phyloP scores from a whole-genome alignment of 2,113 vertebrate species.

The Gadus chalcogrammus region DNA sequence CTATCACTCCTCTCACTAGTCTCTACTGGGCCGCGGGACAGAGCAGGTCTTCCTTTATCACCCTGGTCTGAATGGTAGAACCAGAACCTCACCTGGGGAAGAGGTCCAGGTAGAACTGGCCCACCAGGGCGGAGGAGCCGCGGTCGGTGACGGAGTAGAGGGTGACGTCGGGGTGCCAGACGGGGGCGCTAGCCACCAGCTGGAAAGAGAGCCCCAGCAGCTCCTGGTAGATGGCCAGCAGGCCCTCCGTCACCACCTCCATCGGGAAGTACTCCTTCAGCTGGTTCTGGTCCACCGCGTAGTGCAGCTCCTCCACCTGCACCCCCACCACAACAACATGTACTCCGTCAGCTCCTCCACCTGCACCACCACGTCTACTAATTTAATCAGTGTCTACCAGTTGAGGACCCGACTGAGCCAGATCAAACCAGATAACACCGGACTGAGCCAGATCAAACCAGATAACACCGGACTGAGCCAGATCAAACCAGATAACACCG shows the following conservation, averaged over 20 bases:
- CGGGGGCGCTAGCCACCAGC: slow-evolving; percentile 74
- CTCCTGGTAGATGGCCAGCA: slow-evolving; percentile 94
- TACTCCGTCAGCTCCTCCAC: slow-evolving; percentile 83
- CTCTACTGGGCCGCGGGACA: no score
- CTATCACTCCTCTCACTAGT: no score
- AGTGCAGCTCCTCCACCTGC: slow-evolving; percentile 90
- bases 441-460: no score
- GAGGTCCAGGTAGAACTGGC: slow-evolving; percentile 96
- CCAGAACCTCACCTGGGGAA: slow-evolving; percentile 79
- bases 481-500: no score
- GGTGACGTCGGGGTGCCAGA: slow-evolving; percentile 90
- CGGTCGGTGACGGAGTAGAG: slow-evolving; percentile 84
- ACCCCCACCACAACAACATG: no score
- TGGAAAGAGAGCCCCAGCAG: slow-evolving; percentile 86
- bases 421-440: no score
- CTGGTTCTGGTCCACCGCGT: slow-evolving; percentile 91
- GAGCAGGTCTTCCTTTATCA: no score
- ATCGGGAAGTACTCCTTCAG: slow-evolving; percentile 97
- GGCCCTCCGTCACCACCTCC: slow-evolving; percentile 91
- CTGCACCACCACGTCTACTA: slow-evolving; percentile 17
- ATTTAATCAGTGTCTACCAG: no score
- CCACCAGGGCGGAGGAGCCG: slow-evolving; percentile 69
- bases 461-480: no score
- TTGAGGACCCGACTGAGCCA: no score
- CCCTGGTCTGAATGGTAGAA: no score